Evolutionary conservation across 2,113 vertebrate species (phyloP).

Genomic region (Mormyrus lacerda): DNA sequence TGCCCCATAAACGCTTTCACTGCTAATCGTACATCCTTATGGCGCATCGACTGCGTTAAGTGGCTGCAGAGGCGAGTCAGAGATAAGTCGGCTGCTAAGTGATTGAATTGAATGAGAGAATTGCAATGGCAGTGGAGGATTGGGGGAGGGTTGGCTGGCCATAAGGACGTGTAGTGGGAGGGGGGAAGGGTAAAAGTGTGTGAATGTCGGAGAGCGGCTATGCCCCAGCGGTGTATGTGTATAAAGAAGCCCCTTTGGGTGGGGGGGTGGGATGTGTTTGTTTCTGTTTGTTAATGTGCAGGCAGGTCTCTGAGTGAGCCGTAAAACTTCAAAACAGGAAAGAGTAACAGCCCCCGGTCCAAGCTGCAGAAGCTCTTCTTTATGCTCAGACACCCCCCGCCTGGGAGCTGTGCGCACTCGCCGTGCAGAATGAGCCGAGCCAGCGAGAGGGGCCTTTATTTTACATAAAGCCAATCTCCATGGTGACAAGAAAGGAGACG

Average conservation of each 20-base stretch:
- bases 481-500: not conserved
- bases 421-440: not conserved
- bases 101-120: not conserved
- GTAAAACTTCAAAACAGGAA: not conserved
- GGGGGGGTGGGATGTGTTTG: not conserved
- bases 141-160: not conserved
- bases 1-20: not conserved
- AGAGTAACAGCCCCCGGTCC: not conserved
- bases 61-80: not conserved
- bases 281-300: not conserved
- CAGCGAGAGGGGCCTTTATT: not conserved
- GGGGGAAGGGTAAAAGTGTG: not conserved
- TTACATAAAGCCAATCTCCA: not conserved
- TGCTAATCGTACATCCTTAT: no score
- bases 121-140: not conserved
- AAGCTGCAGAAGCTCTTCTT: not conserved
- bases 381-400: not conserved
- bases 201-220: not conserved
- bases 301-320: not conserved
- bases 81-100: not conserved
- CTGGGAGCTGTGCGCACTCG: not conserved
- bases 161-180: not conserved
- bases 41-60: not conserved
- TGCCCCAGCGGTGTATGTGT: not conserved
- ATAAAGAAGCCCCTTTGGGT: not conserved